Base-by-base conservation (phyloP, 37 sponge, comb jelly and placozoan genomes). In the Cladorhizidae sp. region DNA sequence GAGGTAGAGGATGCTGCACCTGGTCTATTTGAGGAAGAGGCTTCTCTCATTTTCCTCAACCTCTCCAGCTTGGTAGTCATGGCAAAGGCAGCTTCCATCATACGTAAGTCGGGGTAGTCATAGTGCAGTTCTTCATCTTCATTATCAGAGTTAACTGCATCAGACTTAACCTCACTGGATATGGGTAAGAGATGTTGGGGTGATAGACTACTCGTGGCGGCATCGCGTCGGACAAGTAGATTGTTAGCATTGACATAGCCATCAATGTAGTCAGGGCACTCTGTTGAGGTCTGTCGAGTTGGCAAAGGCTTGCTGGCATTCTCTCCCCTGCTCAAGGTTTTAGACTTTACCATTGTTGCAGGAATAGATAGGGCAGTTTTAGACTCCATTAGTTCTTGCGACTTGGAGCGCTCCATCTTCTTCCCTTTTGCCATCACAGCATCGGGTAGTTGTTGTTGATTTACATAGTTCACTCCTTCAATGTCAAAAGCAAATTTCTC, bases 221-320 rank as follows among this genome's bases (percentile, higher is more conserved):
- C n/a, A n/a, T n/a, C n/a, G n/a, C n/a, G n/a, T n/a, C n/a, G n/a
- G n/a, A n/a, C n/a, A n/a, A n/a, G n/a, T n/a, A n/a, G n/a, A n/a
- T n/a, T n/a, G n/a, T 63, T 31, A 28, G 80, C 54, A 20, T 79
- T 55, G 39, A 79, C 80, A 54, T 79, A 79, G 11, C 80, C 80
- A 52, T 79, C 80, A 69, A 55, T 67, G 50, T 79, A 67, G 25
- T 57, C 69, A 6, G 69, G 25, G 43, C 17, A 23, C 23, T 11
- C 43, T 5, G 49, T 45, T 5, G 49, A 45, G 9, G 49, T 45
- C 49, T 45, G 49, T 45, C 8, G 5, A 45, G 49, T 9, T 45
- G 5, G 5, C 9, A 45, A 45, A 12, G 49, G 49, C 9, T 59
- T 59, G n/a, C 61, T 59, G 17, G 3, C 17, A 59, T 7, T 59